Percentiles rank a stretch among this genome's conserved stretches.
Conservation (phyloP, 2,797 vertebrate genomes). For the Hoplostethus mediterraneus region DNA sequence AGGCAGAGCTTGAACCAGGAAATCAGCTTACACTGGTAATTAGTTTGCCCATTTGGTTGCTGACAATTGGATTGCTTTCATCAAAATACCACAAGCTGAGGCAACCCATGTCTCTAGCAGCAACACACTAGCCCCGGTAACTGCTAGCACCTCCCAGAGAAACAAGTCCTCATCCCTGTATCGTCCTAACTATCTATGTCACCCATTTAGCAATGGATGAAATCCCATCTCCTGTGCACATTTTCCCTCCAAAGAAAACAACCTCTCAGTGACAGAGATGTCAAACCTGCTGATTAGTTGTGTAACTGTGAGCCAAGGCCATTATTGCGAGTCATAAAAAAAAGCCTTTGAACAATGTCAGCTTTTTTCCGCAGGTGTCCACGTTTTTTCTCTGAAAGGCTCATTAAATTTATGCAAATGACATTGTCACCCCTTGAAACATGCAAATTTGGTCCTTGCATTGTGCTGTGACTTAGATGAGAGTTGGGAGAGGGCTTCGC, state of each 20-base stretch:
- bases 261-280: conserved; percentile 67
- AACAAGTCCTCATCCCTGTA: conserved; percentile 57
- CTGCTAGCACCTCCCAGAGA: conserved; percentile 41
- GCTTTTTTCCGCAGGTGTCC: conserved; percentile 75
- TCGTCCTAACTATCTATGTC: conserved; percentile 70
- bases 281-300: conserved; percentile 77
- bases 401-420: conserved; percentile 83
- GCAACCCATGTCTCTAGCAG: conserved; percentile 37
- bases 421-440: conserved; percentile 74
- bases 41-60: conserved; percentile 72
- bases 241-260: conserved; percentile 62
- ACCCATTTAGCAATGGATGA: conserved; percentile 73
- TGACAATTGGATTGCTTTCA: conserved; percentile 77
- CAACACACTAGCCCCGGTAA: conserved; percentile 28
- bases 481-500: conserved; percentile 28
- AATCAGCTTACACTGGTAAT: conserved; percentile 80
- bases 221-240: conserved; percentile 71
- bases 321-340: conserved; percentile 72
- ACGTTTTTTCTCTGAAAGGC: conserved; percentile 62
- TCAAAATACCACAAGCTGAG: conserved; percentile 69
- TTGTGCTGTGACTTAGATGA: conserved; percentile 58
- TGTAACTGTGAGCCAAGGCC: conserved; percentile 68
- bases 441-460: conserved; percentile 73
- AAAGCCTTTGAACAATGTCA: conserved; percentile 75
- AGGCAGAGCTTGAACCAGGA: conserved; percentile 65